phyloP scores from a whole-genome alignment of 1,140 invertebrate species.

The Papilio polytes region DNA sequence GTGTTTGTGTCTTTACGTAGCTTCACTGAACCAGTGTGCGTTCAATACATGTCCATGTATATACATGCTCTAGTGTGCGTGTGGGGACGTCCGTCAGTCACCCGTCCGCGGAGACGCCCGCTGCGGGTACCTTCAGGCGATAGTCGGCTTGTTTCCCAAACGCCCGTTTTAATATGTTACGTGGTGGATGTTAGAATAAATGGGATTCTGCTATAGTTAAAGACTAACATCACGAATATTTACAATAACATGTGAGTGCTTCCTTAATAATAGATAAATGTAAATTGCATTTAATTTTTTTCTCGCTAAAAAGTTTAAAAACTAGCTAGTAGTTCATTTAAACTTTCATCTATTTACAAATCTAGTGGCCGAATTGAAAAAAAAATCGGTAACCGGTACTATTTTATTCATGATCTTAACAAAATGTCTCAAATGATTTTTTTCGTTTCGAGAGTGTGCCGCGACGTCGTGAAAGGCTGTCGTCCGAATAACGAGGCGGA shows the following conservation, averaged over 20 bases:
- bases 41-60: constrained; percentile 37
- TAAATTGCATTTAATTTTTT: neutral
- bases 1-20: constrained; percentile 24
- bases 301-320: neutral
- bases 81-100: constrained; percentile 68
- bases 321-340: neutral
- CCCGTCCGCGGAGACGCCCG: constrained; percentile 59
- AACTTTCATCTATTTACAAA: neutral
- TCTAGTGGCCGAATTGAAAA: neutral
- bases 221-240: too few species aligned
- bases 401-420: neutral
- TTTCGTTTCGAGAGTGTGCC: constrained; percentile 34
- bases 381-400: too few species aligned
- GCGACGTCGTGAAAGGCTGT: constrained; percentile 68
- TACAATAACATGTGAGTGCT: neutral
- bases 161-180: neutral
- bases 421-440: constrained; percentile 17
- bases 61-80: constrained; percentile 23
- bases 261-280: neutral
- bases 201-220: neutral
- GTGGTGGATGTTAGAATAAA: neutral
- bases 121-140: constrained; percentile 42
- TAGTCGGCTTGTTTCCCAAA: constrained; percentile 28
- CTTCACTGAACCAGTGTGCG: constrained; percentile 22
- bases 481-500: constrained; percentile 70